A percentile compares a stretch with the other conserved stretches of the same genome.
Evolutionary conservation across 2,888 invertebrate genomes (phyloP).

Genomic region (Pollenia angustigena): DNA sequence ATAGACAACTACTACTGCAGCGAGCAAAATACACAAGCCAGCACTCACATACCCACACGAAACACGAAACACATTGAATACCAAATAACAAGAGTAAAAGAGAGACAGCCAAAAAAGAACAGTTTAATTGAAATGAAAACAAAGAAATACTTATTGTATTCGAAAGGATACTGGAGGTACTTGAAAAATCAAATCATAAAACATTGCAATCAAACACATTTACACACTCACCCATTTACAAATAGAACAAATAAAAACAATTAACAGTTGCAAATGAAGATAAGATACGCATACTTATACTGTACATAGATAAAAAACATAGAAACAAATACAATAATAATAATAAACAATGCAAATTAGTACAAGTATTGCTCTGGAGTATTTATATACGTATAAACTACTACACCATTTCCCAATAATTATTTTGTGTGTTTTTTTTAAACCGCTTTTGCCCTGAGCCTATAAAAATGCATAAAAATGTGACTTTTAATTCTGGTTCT

Average conservation of each 20-base stretch:
- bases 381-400: neutral
- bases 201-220: neutral
- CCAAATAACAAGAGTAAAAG: neutral
- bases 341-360: conserved; percentile 67
- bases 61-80: neutral
- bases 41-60: neutral
- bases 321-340: conserved; percentile 6
- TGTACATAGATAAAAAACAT: neutral
- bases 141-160: neutral
- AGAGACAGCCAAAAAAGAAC: conserved; percentile 2
- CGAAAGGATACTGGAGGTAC: conserved; percentile 22
- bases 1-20: conserved; percentile 7
- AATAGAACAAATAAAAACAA: neutral
- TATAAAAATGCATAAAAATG: too few species aligned
- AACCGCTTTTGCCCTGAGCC: too few species aligned
- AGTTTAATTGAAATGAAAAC: conserved; percentile 31
- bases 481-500: too few species aligned
- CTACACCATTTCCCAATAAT: neutral
- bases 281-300: neutral
- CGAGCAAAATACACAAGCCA: neutral
- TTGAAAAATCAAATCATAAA: conserved; percentile 47
- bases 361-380: conserved; percentile 14
- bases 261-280: conserved; percentile 23
- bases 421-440: neutral
- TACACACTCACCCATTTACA: neutral